These are phyloP conservation scores for Antrozous pallidus DNA, from an alignment of 2,797 vertebrate species.

Conservation along the genomic window DNA sequence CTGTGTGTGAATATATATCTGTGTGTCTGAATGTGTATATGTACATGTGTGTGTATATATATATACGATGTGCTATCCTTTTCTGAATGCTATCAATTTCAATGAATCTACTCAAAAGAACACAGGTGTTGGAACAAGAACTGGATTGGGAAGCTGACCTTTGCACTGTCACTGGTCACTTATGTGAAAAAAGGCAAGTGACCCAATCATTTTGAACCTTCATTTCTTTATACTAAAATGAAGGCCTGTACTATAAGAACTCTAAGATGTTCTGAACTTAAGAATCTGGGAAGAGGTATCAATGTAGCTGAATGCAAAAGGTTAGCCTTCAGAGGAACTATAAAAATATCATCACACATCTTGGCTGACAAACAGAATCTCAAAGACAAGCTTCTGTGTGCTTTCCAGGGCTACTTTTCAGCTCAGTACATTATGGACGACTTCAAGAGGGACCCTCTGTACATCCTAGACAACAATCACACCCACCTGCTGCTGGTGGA, in stretches of 20 bases:
- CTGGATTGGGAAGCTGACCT: background rate
- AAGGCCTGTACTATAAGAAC: background rate
- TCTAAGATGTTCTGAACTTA: background rate
- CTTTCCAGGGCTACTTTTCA: conserved; percentile 80
- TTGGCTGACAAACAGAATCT: background rate
- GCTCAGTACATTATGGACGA: conserved; percentile 86
- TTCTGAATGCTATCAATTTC: background rate
- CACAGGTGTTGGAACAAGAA: background rate
- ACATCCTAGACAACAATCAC: conserved; percentile 86
- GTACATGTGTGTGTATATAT: background rate
- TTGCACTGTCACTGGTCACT: background rate
- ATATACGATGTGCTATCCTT: background rate
- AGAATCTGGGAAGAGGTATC: background rate
- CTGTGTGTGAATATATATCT: background rate
- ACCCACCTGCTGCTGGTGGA: conserved; percentile 86
- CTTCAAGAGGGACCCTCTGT: conserved; percentile 84
- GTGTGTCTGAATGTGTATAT: background rate
- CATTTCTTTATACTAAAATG: background rate
- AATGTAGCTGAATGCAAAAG: background rate
- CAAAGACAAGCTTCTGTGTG: fast-evolving
- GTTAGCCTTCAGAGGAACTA: background rate
- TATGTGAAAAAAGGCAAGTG: background rate
- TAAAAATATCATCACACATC: background rate
- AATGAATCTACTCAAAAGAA: background rate
- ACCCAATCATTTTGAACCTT: background rate